phyloP scores from a whole-genome alignment of 2,797 vertebrate species.

The Phrynocephalus guinanensis region DNA sequence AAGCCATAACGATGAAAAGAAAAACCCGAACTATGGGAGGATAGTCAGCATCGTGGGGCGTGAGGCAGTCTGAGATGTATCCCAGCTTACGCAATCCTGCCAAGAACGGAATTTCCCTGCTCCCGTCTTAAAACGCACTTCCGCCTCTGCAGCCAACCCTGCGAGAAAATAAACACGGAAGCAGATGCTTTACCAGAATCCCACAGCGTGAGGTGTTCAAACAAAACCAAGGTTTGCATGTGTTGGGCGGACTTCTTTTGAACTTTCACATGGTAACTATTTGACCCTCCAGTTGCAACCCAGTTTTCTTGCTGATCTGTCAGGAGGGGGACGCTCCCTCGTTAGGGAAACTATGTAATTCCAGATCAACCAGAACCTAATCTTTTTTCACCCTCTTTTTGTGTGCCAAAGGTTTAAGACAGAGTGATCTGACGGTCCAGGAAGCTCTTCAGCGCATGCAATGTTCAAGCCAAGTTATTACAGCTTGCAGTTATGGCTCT shows the following conservation, averaged over 20 bases:
- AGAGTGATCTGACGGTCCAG: too few species aligned
- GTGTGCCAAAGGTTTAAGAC: background rate
- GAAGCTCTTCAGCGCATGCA: too few species aligned
- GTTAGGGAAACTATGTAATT: too few species aligned
- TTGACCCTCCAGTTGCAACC: too few species aligned
- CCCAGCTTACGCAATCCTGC: background rate
- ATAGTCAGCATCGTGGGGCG: too few species aligned
- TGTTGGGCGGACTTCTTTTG: background rate
- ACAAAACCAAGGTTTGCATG: background rate
- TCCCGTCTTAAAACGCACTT: background rate
- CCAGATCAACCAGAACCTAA: background rate
- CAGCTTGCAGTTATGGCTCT: too few species aligned
- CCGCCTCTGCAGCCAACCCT: too few species aligned
- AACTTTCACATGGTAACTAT: too few species aligned
- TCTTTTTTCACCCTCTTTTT: too few species aligned
- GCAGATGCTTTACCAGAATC: background rate
- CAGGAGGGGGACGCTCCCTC: background rate
- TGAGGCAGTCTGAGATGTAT: background rate
- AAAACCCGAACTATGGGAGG: background rate
- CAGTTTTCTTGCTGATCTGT: background rate
- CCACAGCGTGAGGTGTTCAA: background rate
- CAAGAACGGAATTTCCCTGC: background rate
- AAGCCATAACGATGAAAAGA: background rate
- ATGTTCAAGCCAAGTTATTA: too few species aligned
- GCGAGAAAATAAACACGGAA: slow-evolving; percentile 17